phyloP scores from a whole-genome alignment of 1,140 invertebrate genomes.

The Orius insidiosus region DNA sequence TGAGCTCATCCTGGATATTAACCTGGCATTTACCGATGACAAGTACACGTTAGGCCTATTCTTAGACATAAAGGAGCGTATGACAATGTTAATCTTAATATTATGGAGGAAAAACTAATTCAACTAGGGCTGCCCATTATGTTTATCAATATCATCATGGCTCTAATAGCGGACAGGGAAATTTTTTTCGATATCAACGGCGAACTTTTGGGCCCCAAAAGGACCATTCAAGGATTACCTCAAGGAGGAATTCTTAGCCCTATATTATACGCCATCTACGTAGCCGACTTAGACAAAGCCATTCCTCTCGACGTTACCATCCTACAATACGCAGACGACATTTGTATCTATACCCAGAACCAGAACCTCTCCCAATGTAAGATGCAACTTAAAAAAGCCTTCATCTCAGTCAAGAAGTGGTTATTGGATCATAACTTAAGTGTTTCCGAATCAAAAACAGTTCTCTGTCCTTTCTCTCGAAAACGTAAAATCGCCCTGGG shows the following conservation, averaged over 20 bases:
- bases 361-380: not conserved
- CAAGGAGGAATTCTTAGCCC: not conserved
- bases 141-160: not conserved
- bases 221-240: not conserved
- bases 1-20: not conserved
- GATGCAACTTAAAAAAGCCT: not conserved
- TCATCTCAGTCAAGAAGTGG: not conserved
- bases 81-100: not conserved
- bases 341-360: not conserved
- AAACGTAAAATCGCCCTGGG: not conserved
- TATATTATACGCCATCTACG: not conserved
- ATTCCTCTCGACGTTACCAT: not conserved
- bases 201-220: not conserved
- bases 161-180: not conserved
- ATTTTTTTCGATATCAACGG: not conserved
- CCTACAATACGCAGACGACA: conserved; percentile 4
- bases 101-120: not conserved
- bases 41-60: too few relatives aligned
- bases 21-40: too few relatives aligned
- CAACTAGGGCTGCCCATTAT: not conserved
- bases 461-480: not conserved
- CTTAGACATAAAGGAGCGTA: too few relatives aligned
- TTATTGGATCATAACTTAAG: not conserved
- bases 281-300: not conserved
- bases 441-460: not conserved